These are phyloP conservation scores for Clistopyga incitator DNA, from an alignment of 2,888 invertebrate genomes.

Conservation along the genomic window DNA sequence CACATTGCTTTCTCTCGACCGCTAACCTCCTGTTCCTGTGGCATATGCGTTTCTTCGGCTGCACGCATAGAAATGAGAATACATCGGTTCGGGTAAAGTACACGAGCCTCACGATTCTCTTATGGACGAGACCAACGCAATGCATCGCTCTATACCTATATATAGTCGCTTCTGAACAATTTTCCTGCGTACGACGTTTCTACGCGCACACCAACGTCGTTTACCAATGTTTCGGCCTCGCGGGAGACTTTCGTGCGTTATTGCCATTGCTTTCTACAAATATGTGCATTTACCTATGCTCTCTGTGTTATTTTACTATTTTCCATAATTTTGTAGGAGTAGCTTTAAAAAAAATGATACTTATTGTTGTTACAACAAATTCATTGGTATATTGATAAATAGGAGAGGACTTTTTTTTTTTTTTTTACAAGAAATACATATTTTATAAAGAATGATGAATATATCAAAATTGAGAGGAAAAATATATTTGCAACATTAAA, in stretches of 20 bases:
- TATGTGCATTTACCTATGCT: not conserved
- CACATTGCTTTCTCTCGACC: constrained; percentile 19
- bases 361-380: not conserved
- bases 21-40: not conserved
- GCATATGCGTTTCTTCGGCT: not conserved
- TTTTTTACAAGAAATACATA: too few relatives aligned
- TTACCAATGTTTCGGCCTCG: constrained; percentile 14
- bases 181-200: not conserved
- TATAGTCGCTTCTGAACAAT: constrained; percentile 11
- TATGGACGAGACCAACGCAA: constrained; percentile 16
- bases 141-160: constrained; percentile 7
- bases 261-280: constrained; percentile 29
- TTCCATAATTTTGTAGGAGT: not conserved
- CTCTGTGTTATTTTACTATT: constrained; percentile 1
- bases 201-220: not conserved
- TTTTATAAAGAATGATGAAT: too few relatives aligned
- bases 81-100: not conserved
- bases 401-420: too few relatives aligned
- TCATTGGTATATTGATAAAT: too few relatives aligned
- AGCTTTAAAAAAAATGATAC: not conserved
- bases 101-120: not conserved
- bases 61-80: not conserved
- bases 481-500: too few relatives aligned
- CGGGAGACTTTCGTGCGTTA: constrained; percentile 10
- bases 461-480: too few relatives aligned